Evolutionary conservation across 2,888 invertebrate genomes (phyloP), one percentile per base, ranked within the genome.

Genomic region (Lomographa bimaculata): DNA sequence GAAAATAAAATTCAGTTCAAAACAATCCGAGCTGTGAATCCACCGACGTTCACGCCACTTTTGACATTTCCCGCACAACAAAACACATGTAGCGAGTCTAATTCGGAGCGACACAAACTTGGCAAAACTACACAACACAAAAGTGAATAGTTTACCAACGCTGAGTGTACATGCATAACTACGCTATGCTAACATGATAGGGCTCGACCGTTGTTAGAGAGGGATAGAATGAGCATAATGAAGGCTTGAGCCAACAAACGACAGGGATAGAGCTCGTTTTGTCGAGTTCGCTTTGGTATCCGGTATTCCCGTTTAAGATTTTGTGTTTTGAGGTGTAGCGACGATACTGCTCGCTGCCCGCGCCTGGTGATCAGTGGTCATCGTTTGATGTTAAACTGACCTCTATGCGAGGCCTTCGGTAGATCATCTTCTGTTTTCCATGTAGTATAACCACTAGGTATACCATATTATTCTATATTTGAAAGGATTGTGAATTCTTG

Each of bases 301-400:
- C 80, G 84, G 84, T 79, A 82, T 84, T 81, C 80, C 81, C 75
- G 80, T 81, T 79, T 60, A 66, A 74, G 79, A 77, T 77, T 76
- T 73, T 73, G 69, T 72, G 61, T 65, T 51, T 62, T 69, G 71
- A 72, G 71, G 76, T 77, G 66, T 64, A 64, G 56, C 58, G 54
- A 57, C 64, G 65, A 67, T 69, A 4, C 4, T 2, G 14, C 14
- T 14, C 57, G 54, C 57, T 63, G 65, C 67, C 68, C 71, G 65
- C 58, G 60, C 46, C 52, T 53, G 60, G 51, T 55, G 70, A 63
- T 61, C 68, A 61, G 54, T 69, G 71, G 71, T 69, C 73, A 72
- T 50, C 61, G 52, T 43, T 52, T 46, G 46, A 40, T 28, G 48
- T 39, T 40, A 46, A 36, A 48, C 59, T 76, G 81, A 80, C 79